These are phyloP conservation scores for Drosophila sproati DNA, from an alignment of 1,140 invertebrate species.

Conservation along the genomic window DNA sequence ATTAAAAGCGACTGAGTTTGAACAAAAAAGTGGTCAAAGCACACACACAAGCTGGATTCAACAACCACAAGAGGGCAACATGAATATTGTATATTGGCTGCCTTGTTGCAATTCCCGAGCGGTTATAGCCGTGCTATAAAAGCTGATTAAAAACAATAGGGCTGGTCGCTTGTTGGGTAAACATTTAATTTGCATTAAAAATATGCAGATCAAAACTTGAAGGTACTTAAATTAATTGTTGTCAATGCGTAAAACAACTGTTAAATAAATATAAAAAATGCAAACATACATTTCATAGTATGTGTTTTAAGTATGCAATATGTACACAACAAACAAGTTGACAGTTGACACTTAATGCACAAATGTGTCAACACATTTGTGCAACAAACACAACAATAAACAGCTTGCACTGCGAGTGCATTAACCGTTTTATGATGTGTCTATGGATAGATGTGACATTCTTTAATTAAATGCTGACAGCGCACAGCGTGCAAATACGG, in stretches of 20 bases:
- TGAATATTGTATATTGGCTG: constrained; percentile 29
- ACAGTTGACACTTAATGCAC: constrained; percentile 57
- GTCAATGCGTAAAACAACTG: constrained; percentile 44
- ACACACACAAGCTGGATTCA: neutral
- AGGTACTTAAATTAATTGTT: constrained; percentile 34
- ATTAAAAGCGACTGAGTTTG: neutral
- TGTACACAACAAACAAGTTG: constrained; percentile 31
- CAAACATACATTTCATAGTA: constrained; percentile 12
- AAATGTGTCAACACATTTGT: constrained; percentile 57
- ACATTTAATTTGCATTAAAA: constrained; percentile 45
- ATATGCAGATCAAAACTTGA: constrained; percentile 6
- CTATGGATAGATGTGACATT: constrained; percentile 36
- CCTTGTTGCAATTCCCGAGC: constrained; percentile 20
- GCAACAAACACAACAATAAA: constrained; percentile 39
- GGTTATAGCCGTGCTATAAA: neutral
- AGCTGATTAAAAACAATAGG: constrained; percentile 10
- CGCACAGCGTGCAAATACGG: constrained; percentile 17
- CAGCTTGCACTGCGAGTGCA: constrained; percentile 59
- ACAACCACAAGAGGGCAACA: constrained; percentile 16
- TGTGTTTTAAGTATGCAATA: constrained; percentile 40
- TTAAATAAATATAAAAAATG: constrained; percentile 37
- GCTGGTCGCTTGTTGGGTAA: constrained; percentile 7
- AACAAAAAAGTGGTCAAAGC: neutral
- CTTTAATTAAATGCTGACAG: constrained; percentile 63
- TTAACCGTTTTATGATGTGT: constrained; percentile 53